Evolutionary conservation across 1,140 invertebrate species (phyloP).

Genomic region (Parasteatoda tepidariorum): DNA sequence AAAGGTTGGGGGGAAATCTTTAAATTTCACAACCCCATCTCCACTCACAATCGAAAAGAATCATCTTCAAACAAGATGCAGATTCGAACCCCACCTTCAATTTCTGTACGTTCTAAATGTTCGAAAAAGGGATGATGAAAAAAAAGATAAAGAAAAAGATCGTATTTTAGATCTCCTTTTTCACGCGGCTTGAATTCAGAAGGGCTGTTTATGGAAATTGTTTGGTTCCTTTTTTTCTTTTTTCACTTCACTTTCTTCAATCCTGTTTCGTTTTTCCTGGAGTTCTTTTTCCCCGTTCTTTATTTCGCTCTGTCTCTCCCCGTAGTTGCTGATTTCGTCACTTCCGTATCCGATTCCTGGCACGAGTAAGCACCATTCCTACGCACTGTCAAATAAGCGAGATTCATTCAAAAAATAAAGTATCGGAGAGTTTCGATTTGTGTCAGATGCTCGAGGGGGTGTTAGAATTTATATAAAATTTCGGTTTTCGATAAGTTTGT

Average conservation of each 20-base stretch:
- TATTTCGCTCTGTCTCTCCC: background rate
- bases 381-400: background rate
- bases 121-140: background rate
- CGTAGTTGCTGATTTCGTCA: slow-evolving; percentile 14
- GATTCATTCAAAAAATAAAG: background rate
- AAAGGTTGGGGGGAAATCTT: too few species aligned
- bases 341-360: slow-evolving; percentile 28
- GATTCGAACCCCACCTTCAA: background rate
- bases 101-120: background rate
- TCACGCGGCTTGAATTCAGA: slow-evolving; percentile 50
- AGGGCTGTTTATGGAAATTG: slow-evolving; percentile 57
- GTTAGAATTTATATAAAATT: background rate
- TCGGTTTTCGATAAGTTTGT: background rate
- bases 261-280: background rate
- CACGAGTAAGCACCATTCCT: background rate
- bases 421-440: background rate
- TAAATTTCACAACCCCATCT: slow-evolving; percentile 39
- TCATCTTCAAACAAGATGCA: slow-evolving; percentile 57
- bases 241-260: background rate
- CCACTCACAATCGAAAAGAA: slow-evolving; percentile 44
- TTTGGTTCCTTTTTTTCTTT: slow-evolving; percentile 29
- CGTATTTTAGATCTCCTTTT: slow-evolving; percentile 8
- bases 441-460: background rate
- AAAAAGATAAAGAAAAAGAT: slow-evolving; percentile 24
- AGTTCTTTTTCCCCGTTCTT: background rate